Percentiles rank a stretch among this genome's conserved stretches.
Evolutionary conservation across 2,113 vertebrate genomes (phyloP).

Genomic region (Neomonachus schauinslandi): DNA sequence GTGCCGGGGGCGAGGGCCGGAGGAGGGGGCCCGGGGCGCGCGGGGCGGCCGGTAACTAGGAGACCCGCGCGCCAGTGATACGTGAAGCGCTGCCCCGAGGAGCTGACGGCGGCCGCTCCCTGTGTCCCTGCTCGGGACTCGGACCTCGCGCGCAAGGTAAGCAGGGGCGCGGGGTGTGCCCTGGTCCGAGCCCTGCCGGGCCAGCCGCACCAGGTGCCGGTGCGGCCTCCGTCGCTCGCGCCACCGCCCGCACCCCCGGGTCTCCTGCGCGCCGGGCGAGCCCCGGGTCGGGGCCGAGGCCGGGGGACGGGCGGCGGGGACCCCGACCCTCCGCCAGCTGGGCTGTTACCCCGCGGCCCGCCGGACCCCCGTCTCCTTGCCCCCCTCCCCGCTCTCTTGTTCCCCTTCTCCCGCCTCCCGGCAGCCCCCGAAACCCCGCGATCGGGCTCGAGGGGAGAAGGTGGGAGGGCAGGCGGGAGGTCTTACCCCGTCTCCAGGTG

Average conservation of each 20-base stretch:
- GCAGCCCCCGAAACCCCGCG: not conserved
- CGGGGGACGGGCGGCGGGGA: not conserved
- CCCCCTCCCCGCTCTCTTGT: fast-evolving
- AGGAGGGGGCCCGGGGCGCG: not conserved
- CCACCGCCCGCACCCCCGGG: not conserved
- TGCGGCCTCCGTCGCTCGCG: not conserved
- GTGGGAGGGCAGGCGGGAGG: no score
- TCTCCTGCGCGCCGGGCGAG: not conserved
- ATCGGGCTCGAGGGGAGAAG: no score
- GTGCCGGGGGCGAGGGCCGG: not conserved
- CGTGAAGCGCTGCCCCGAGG: not conserved
- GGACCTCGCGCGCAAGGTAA: constrained; percentile 61
- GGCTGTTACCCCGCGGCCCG: not conserved
- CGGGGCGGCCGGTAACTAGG: not conserved
- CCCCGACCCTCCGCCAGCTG: not conserved
- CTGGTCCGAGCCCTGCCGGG: not conserved
- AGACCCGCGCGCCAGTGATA: not conserved
- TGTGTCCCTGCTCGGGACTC: not conserved
- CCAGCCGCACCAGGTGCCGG: fast-evolving
- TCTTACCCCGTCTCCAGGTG: not conserved
- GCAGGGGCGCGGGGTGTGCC: not conserved
- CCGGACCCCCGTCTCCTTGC: no score
- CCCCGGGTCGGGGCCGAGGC: not conserved
- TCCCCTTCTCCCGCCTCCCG: fast-evolving
- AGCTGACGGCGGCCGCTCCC: not conserved